These are phyloP conservation scores for Dasypogon diadema DNA, from an alignment of 2,888 invertebrate genomes.

Conservation along the genomic window DNA sequence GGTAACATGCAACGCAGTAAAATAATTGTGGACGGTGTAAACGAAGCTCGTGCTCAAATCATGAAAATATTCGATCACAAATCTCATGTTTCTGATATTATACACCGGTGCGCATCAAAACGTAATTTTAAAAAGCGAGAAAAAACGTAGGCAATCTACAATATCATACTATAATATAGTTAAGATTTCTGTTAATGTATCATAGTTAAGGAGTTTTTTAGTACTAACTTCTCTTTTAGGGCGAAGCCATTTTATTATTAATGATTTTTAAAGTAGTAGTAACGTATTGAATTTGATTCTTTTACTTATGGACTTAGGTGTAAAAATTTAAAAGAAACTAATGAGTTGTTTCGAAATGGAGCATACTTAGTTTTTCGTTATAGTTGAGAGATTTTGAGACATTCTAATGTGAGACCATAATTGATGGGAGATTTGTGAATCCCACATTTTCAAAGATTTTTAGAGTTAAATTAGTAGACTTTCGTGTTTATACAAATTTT, in stretches of 20 bases:
- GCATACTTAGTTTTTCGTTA: no score
- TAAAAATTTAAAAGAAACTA: no score
- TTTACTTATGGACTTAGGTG: no score
- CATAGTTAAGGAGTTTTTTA: conserved; percentile 2
- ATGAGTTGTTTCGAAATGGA: no score
- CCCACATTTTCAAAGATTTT: no score
- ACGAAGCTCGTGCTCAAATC: conserved; percentile 88
- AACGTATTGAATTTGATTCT: no score
- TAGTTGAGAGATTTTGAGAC: no score
- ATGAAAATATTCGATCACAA: conserved; percentile 93
- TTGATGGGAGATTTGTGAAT: no score
- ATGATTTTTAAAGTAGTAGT: no score
- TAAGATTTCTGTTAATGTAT: background rate
- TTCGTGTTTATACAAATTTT: no score
- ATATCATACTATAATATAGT: background rate
- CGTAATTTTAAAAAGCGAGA: conserved; percentile 93
- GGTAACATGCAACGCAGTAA: conserved; percentile 95
- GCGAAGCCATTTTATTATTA: background rate
- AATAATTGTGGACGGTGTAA: conserved; percentile 91
- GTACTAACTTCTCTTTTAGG: background rate
- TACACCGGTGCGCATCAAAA: conserved; percentile 91
- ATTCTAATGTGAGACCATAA: no score
- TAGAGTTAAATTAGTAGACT: no score
- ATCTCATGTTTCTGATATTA: conserved; percentile 87
- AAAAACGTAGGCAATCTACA: conserved; percentile 68